Evolutionary conservation across 2,888 invertebrate species (phyloP).

Genomic region (Galerucella calmariensis): DNA sequence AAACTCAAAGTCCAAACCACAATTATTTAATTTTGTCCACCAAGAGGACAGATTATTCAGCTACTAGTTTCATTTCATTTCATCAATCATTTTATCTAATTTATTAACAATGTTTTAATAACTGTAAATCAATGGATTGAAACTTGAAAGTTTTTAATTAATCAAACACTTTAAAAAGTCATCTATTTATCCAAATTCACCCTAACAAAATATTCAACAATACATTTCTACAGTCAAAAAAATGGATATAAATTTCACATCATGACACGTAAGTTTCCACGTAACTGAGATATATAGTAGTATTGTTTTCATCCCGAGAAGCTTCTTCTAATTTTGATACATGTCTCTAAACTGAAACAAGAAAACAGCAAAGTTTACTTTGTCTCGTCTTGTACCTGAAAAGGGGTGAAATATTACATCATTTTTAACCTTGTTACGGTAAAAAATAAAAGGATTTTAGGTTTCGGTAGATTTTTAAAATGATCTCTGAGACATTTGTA

Average conservation of each 20-base stretch:
- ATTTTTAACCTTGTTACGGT: background rate
- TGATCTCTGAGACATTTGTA: too few species aligned
- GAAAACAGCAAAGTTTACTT: conserved; percentile 16
- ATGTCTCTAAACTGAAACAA: conserved; percentile 1
- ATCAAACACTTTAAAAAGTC: too few species aligned
- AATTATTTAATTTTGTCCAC: too few species aligned
- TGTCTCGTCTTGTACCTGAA: background rate
- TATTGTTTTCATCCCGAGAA: conserved; percentile 5
- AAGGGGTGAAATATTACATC: background rate
- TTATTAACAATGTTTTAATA: too few species aligned
- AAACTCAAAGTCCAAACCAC: too few species aligned
- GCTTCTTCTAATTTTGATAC: conserved; percentile 17
- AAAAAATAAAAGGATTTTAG: background rate
- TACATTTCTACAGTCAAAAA: background rate
- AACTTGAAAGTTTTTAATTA: too few species aligned
- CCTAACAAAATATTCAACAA: background rate
- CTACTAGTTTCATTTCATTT: too few species aligned
- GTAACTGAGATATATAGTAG: conserved; percentile 27
- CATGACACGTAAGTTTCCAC: conserved; percentile 24
- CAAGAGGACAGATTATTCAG: too few species aligned
- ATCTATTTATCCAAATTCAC: too few species aligned
- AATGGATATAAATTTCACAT: background rate
- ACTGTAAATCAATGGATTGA: too few species aligned
- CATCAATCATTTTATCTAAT: too few species aligned
- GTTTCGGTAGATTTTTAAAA: background rate